Base-by-base conservation (phyloP, 1,140 invertebrate species). In the Metaphire vulgaris region DNA sequence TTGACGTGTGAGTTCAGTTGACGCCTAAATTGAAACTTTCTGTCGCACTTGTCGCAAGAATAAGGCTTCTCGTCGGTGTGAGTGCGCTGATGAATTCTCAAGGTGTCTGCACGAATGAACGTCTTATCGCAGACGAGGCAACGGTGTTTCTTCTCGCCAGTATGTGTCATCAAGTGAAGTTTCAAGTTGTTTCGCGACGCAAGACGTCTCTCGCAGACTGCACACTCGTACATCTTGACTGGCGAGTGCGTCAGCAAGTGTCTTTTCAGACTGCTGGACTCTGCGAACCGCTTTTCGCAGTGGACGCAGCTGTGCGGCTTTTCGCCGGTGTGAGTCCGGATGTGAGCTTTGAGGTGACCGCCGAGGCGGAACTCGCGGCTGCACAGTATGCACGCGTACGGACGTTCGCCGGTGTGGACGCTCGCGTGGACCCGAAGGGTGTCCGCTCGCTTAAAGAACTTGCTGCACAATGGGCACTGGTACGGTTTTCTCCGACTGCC, bases 331-430 rank as follows among this genome's bases (percentile, higher is more conserved):
- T 99, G 97, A 78, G 99, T 88, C 78, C 97, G 89, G 82, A 98
- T 88, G 86, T 99, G 98, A 0, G 97, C 99, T 87, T 99, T 99
- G 69, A 99, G 88, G 87, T 99, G 99, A 14, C 95, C 98, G 0
- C 97, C 99, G 65, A 99, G 65, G 21, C 26, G 15, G 41, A 67
- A 68, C 79, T 82, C 95, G 88, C 98, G 98, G 70, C 92, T 92
- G 87, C 96, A 99, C 1, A 74, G 28, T 16, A 69, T 33, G 76
- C 81, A 81, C 28, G 71, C 69, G 68, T 81, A 81, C 15, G 81
- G 81, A 30, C 77, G 56, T 69, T 81, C 81, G 15, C 80, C 80
- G 1, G 79, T 81, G 72, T 81, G 81, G 31, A 69, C 30, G n/a
- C 67, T 26, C 67, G 31, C 30, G 31, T 69, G 67, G n/a, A 69